These are phyloP conservation scores for Aphelocoma coerulescens DNA, from an alignment of 2,113 vertebrate genomes.

Conservation along the genomic window DNA sequence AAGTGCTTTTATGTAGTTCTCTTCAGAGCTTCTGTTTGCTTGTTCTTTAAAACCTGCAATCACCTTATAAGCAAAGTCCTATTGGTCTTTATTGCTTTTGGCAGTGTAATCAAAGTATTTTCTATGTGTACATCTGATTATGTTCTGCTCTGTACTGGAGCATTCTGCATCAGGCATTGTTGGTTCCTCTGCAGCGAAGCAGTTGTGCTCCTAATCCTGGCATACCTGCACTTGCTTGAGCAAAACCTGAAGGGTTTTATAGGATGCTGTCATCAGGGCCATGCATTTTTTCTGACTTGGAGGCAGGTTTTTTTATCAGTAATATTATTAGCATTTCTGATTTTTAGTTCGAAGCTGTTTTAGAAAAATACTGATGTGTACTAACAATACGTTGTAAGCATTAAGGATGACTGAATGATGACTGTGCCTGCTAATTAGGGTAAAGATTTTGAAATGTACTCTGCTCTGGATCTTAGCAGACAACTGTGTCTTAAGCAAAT, in stretches of 20 bases:
- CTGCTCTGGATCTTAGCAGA: constrained; percentile 70
- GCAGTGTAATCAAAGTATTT: constrained; percentile 3
- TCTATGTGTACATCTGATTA: not conserved
- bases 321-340: not conserved
- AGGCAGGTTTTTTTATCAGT: not conserved
- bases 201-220: not conserved
- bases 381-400: not conserved
- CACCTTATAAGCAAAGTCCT: constrained; percentile 31
- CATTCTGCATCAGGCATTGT: not conserved
- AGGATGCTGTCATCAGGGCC: not conserved
- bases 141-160: not conserved
- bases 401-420: constrained; percentile 56
- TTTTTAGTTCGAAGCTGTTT: not conserved
- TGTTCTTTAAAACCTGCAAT: constrained; percentile 12
- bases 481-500: constrained; percentile 70
- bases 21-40: constrained; percentile 10
- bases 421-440: constrained; percentile 55
- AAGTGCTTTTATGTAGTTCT: constrained; percentile 3
- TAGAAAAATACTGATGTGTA: not conserved
- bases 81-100: constrained; percentile 30
- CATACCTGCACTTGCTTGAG: not conserved
- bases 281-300: not conserved
- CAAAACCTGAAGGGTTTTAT: not conserved
- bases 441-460: constrained; percentile 69
- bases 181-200: not conserved